Evolutionary conservation across 1,140 invertebrate species (phyloP), one percentile per base, ranked within the genome.

Genomic region (Brachionus asplanchnoidis): DNA sequence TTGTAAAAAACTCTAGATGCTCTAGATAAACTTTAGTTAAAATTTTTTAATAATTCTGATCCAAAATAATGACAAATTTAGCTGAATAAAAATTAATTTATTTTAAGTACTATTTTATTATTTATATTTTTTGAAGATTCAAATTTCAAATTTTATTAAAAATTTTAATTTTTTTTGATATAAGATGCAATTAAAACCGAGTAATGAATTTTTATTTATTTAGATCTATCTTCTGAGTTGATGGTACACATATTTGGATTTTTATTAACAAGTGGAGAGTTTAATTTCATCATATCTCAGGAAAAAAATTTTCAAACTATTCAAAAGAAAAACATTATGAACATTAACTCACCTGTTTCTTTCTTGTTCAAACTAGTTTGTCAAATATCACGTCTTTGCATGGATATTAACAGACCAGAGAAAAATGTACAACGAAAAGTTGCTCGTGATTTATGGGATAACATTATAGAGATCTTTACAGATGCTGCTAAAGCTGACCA

Each of bases 341-440:
- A 73, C 36, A 20, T 42, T 20, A 77, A 77, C 46, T 50, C 42
- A 9, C 73, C 73, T 0, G 20, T 77, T 23, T 77, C 46, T n/a
- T 23, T 36, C 4, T 23, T 77, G 9, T 77, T 77, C 26, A 77
- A 77, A 50, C 20, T 77, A 12, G 20, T 28, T 28, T 44, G 73
- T 26, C 73, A 77, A 77, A 50, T 77, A 32, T 77, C 73, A 17
- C 73, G 73, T 77, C 26, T 82, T 23, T 82, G 79, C 28, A 40
- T 65, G 17, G 79, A 82, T 17, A 32, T 65, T 3, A 44, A 82
- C 23, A 82, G 60, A 36, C 20, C 36, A 9, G 79, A 82, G 12
- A 82, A 82, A 14, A 68, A 60, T 26, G 23, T 20, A 14, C 12
- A 65, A 3, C 20, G 79, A 9, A 82, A 82, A 46, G 46, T 68